Evolutionary conservation across 2,113 vertebrate species (phyloP).

Genomic region (Dicerorhinus sumatrensis): DNA sequence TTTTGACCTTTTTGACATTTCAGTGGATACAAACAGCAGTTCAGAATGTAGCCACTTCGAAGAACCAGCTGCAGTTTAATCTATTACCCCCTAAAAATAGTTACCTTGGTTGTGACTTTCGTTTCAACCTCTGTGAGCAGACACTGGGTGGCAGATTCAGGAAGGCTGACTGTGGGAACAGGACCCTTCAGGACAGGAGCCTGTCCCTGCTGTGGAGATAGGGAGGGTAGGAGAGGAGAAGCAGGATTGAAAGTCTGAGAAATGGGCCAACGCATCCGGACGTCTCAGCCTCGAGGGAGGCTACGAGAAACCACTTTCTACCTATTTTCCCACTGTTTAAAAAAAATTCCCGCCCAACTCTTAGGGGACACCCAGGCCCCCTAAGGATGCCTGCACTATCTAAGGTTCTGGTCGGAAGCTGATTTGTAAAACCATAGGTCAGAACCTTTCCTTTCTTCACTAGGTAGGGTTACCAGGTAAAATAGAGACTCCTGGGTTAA

Average conservation of each 20-base stretch:
- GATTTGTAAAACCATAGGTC: neutral
- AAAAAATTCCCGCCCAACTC: neutral
- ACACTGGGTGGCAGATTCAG: neutral
- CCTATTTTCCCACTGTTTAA: neutral
- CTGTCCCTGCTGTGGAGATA: neutral
- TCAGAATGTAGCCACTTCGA: neutral
- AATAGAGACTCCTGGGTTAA: neutral
- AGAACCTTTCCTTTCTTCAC: neutral
- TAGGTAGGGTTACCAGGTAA: neutral
- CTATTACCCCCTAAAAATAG: constrained; percentile 46
- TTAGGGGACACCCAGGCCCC: neutral
- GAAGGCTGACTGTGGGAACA: neutral
- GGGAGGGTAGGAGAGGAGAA: neutral
- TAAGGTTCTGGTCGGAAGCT: constrained; percentile 56
- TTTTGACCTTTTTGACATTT: constrained; percentile 60
- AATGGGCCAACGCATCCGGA: neutral
- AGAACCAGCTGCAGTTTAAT: constrained; percentile 14
- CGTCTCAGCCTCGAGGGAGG: neutral
- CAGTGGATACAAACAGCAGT: constrained; percentile 6
- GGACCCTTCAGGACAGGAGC: neutral
- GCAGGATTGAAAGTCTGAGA: neutral
- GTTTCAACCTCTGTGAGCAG: constrained; percentile 43
- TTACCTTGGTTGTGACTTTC: constrained; percentile 58
- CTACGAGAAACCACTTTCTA: neutral
- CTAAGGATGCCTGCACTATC: constrained; percentile 23